Conservation (phyloP, 2,888 invertebrate species). For the Nymphalis urticae region DNA sequence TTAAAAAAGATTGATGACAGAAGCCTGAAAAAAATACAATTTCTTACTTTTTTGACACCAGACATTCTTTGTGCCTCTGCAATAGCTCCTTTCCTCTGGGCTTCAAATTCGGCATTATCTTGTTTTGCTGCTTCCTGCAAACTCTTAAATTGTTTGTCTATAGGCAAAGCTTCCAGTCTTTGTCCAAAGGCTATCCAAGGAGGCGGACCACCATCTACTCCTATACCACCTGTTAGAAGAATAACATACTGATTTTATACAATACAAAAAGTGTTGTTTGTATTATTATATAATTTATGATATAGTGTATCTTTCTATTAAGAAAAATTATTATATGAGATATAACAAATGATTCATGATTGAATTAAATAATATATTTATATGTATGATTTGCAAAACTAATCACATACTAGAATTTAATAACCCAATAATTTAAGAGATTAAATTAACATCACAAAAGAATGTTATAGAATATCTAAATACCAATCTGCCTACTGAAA, state of each 20-base stretch:
- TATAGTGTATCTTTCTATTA: neutral
- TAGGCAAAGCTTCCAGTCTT: constrained; percentile 82
- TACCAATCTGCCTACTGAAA: no score
- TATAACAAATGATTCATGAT: no score
- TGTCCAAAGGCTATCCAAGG: constrained; percentile 96
- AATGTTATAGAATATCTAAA: neutral
- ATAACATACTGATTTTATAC: neutral
- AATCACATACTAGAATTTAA: no score
- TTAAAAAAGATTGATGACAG: neutral
- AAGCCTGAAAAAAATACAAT: neutral
- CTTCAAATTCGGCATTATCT: constrained; percentile 92
- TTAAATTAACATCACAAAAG: neutral
- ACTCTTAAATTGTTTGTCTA: constrained; percentile 87
- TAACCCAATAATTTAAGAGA: neutral
- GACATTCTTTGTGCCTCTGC: constrained; percentile 89
- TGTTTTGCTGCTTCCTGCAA: constrained; percentile 83
- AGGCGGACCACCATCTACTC: constrained; percentile 90
- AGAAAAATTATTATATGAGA: no score
- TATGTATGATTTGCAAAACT: no score
- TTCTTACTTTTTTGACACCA: constrained; percentile 78
- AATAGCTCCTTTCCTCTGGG: constrained; percentile 94
- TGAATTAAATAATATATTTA: no score
- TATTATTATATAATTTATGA: neutral
- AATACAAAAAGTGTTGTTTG: neutral
- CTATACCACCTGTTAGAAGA: constrained; percentile 73